Percentiles rank a stretch among this genome's conserved stretches.
phyloP scores from a whole-genome alignment of 2,888 invertebrate species.

The Odontocolon sp. region DNA sequence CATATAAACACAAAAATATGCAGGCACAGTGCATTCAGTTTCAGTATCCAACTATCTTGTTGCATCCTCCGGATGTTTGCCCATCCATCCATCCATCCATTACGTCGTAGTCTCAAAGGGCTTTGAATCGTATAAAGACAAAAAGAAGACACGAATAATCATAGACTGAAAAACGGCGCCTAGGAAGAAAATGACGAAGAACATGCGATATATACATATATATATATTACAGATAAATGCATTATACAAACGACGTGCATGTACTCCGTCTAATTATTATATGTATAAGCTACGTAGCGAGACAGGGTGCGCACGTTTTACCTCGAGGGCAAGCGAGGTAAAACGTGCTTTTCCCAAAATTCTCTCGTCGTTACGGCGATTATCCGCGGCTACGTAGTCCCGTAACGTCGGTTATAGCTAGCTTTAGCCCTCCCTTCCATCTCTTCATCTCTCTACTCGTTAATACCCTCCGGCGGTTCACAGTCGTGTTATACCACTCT shows the following conservation, averaged over 20 bases:
- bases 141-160: not conserved
- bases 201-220: not conserved
- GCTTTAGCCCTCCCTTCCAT: not conserved
- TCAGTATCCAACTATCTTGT: no score
- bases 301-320: conserved; percentile 38
- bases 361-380: conserved; percentile 59
- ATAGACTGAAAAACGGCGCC: not conserved
- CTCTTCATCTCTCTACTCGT: conserved; percentile 62
- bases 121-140: no score
- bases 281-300: conserved; percentile 31
- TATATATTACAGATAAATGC: conserved; percentile 11
- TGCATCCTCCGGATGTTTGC: no score
- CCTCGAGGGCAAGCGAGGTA: conserved; percentile 44
- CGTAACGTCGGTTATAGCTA: conserved; percentile 5
- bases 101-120: no score
- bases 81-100: no score
- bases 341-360: conserved; percentile 63
- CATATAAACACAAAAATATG: no score
- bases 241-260: not conserved
- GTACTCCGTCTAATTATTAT: conserved; percentile 35
- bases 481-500: conserved; percentile 64
- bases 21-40: no score
- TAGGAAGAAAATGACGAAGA: no score
- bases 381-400: conserved; percentile 42
- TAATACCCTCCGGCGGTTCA: conserved; percentile 53